Base-by-base conservation (phyloP, 1,140 invertebrate genomes). In the Brachionus calyciflorus region DNA sequence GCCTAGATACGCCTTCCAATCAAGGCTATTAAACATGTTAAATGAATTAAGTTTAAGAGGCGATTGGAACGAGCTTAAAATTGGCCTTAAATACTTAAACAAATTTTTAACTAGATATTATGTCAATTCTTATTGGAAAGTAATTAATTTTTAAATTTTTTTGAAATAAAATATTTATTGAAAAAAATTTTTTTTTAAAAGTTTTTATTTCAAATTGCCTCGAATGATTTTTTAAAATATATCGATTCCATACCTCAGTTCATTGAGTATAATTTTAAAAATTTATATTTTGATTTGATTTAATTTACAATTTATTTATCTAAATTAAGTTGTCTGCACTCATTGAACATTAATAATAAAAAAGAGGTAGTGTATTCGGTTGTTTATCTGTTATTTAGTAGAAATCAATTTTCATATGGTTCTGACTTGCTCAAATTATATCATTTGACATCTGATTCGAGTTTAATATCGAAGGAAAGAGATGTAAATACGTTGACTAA, bases 91-190 rank as follows among this genome's bases (percentile, higher is more conserved):
- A 33, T 51, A 51, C 37, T 55, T 30, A 7, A 73, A 73, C 26
- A 49, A 51, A 55, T n/a, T 73, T 30, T 55, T 73, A 14, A 73
- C 69, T 21, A 49, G 48, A 41, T 55, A 28, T 51, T 73, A 73
- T 12, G 51, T 73, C 14, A 26, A 73, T 12, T 17, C 69, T 10
- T 73, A 73, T 55, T 73, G 69, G 69, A 73, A 73, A 73, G 60
- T 65, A 65, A 44, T 44, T 44, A 65, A 10, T 5, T 44, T 21
- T 10, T 9, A 44, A 24, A 2, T 26, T 14, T 0, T n/a, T 44
- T 19, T n/a, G 44, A 26, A 24, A 44, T 17, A 55, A 24, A n/a
- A 44, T 44, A 44, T 17, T 0, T 19, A 44, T 24, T 44, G 19
- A 44, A 24, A 65, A 10, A 12, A 46, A 21, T 44, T 3, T 41